Evolutionary conservation across 2,797 vertebrate species (phyloP), one percentile per base, ranked within the genome.

Genomic region (Distichodus sexfasciatus): DNA sequence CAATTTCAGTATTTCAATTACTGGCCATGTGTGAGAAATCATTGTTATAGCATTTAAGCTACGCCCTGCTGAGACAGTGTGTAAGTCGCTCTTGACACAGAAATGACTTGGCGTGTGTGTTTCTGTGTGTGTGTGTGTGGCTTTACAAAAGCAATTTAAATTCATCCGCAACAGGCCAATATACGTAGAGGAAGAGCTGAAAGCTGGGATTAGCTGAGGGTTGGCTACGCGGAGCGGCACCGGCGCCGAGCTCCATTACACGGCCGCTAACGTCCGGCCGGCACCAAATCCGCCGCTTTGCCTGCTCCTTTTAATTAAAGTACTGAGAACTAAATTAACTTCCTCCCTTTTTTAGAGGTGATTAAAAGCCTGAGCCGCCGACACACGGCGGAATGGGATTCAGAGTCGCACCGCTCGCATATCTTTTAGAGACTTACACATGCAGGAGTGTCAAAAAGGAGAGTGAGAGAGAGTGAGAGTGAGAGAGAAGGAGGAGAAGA

Each of bases 221-320:
- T 60, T 78, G 44, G 43, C 38, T 41, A 71, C 77, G 69, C 50
- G 71, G 69, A 76, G 61, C 5, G 35, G 40, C 81, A 80, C 76
- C 75, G 72, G 66, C 38, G 40, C 73, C 81, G 75, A 83, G 80
- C 71, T 66, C 76, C 78, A 86, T 82, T 81, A 82, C 82, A 83
- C 24, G 67, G 73, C 63, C 60, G 36, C 69, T 83, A n/a, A 68
- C 69, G 72, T 76, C 80, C 80, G 80, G 76, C 80, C 71, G 74
- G 35, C 72, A 72, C 64, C 63, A 82, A 85, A 86, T 83, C 83
- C 84, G 75, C 73, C 71, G 81, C 80, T 83, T 87, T 79, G 80
- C 74, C 82, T 31, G 6, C 71, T 81, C 83, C 79, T 74, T 87
- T 79, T 88, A 87, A 89, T 87, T 87, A 85, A 87, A 89, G 74